Conservation (phyloP, 2,888 invertebrate species). For the Baronia brevicornis region DNA sequence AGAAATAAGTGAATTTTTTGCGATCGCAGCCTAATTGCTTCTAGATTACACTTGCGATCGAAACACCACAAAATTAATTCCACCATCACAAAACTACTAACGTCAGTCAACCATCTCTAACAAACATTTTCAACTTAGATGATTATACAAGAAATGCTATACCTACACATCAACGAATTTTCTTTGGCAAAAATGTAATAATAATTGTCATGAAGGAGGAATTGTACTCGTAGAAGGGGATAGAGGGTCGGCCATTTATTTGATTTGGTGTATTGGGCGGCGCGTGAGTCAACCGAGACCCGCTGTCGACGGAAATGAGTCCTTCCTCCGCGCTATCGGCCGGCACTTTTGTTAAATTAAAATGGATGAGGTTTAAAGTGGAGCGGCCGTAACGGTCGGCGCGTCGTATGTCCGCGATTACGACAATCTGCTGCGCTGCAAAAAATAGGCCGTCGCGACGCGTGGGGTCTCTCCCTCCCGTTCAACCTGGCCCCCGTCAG, state of each 20-base stretch:
- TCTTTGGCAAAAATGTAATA: too few species aligned
- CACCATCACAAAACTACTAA: too few species aligned
- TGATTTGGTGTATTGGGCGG: slow-evolving; percentile 16
- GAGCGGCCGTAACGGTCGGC: slow-evolving; percentile 67
- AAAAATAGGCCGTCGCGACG: slow-evolving; percentile 51
- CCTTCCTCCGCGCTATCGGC: slow-evolving; percentile 70
- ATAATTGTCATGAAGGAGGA: too few species aligned
- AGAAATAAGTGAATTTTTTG: too few species aligned
- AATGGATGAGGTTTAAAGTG: slow-evolving; percentile 75
- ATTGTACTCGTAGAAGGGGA: slow-evolving; percentile 5
- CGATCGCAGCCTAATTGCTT: too few species aligned
- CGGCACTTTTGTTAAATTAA: slow-evolving; percentile 74
- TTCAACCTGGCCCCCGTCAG: slow-evolving; percentile 16
- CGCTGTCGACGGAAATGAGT: slow-evolving; percentile 63
- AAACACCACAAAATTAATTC: too few species aligned
- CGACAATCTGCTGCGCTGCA: slow-evolving; percentile 42
- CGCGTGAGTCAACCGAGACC: slow-evolving; percentile 38
- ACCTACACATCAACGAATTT: too few species aligned
- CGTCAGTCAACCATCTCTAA: too few species aligned
- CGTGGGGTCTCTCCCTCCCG: slow-evolving; percentile 45
- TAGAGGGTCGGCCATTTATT: slow-evolving; percentile 8
- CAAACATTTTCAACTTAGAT: too few species aligned
- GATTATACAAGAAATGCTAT: too few species aligned
- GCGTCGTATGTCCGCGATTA: slow-evolving; percentile 53
- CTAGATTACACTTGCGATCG: too few species aligned